Base-by-base conservation (phyloP, 1,140 invertebrate species). In the Anoplolepis gracilipes region DNA sequence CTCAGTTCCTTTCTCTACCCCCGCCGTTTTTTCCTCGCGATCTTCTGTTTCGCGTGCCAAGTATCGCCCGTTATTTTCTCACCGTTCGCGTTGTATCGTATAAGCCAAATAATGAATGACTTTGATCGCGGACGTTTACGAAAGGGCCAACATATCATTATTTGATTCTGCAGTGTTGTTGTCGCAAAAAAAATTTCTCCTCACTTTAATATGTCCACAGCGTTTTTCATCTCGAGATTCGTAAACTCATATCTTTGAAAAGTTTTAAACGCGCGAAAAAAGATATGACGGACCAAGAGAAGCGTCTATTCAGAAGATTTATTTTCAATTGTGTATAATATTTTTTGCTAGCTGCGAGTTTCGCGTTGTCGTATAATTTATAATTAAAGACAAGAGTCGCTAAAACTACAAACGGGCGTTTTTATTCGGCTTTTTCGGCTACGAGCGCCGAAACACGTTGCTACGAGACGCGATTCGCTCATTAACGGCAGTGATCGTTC, bases 381-480 rank as follows among this genome's bases (percentile, higher is more conserved):
- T n/a, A n/a, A n/a, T 22, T 28, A 8, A 13, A 36, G 36, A 39
- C 25, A 8, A 25, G 8, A 25, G 16, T 33, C 7, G 30, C 3
- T 5, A 42, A 57, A 72, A 33, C 16, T 70, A 72, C 42, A 33
- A 61, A 76, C 46, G 25, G 49, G 0, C 39, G 39, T 39, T 62
- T 49, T 77, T 36, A 77, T 28, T 19, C 13, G 28, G 7, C n/a
- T 19, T 84, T 57, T 36, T 62, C 39, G 30, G 70, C 30, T 36
- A 39, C 42, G 19, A 77, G 22, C 22, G 6, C 22, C 72, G 30
- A 53, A 59, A 77, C 72, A 77, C 73, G 73, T 33, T 39, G 59
- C 42, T 16, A 55, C 81, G 70, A 73, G 72, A 46, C 53, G 55
- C 72, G 72, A 85, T 85, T 49, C 69, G 69, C 55, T 85, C 86